Evolutionary conservation across 2,888 invertebrate species (phyloP).

Genomic region (Alloplasta piceator): DNA sequence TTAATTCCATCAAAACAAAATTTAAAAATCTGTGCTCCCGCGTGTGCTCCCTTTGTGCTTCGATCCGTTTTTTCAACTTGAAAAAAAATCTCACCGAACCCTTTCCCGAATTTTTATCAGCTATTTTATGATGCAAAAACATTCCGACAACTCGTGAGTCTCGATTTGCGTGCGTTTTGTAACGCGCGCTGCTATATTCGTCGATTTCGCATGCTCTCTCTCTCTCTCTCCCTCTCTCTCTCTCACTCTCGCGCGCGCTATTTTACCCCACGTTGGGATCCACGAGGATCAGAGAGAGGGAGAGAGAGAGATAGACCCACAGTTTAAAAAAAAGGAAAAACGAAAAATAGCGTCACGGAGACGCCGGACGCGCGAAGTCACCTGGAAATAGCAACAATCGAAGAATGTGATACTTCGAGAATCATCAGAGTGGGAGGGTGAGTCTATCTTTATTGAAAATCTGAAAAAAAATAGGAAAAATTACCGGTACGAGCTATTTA

Average conservation of each 20-base stretch:
- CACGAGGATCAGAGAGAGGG: slow-evolving; percentile 14
- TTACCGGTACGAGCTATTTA: slow-evolving; percentile 25
- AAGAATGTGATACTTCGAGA: slow-evolving; percentile 47
- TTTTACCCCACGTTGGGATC: slow-evolving; percentile 34
- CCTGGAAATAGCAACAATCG: slow-evolving; percentile 17
- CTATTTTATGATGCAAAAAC: slow-evolving; percentile 9
- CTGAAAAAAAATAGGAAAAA: not conserved
- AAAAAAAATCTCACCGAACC: no score
- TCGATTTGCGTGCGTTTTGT: slow-evolving; percentile 51
- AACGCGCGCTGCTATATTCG: slow-evolving; percentile 56
- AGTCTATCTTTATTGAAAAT: slow-evolving; percentile 6
- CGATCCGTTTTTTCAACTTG: no score
- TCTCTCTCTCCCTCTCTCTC: slow-evolving; percentile 24
- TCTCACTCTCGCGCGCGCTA: slow-evolving; percentile 27
- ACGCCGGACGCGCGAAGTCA: slow-evolving; percentile 55
- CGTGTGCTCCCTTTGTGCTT: not conserved
- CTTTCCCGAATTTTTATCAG: not conserved
- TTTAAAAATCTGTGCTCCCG: not conserved
- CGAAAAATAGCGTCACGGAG: slow-evolving; percentile 49
- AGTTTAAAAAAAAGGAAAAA: slow-evolving; percentile 32
- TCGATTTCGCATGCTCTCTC: slow-evolving; percentile 55
- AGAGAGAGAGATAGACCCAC: slow-evolving; percentile 20
- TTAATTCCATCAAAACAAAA: slow-evolving; percentile 14
- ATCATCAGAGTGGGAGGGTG: slow-evolving; percentile 15
- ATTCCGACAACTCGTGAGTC: slow-evolving; percentile 20